These are phyloP conservation scores for Columba guinea DNA, from an alignment of 2,797 vertebrate genomes.

Conservation along the genomic window DNA sequence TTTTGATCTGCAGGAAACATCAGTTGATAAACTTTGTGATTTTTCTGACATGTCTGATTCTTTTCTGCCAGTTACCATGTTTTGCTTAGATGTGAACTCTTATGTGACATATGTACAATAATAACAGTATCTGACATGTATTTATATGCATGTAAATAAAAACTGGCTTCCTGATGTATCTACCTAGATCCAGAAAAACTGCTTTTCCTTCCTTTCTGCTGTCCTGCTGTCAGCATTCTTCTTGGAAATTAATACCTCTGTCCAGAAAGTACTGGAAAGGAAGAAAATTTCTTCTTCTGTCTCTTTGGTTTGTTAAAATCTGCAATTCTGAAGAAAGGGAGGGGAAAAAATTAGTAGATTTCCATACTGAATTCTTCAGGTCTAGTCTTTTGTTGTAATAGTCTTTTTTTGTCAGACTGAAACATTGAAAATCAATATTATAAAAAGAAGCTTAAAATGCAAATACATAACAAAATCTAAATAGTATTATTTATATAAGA, in stretches of 20 bases:
- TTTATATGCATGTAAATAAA: background rate
- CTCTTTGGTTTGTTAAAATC: background rate
- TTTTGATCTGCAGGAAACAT: background rate
- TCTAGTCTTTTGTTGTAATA: background rate
- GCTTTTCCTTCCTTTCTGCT: background rate
- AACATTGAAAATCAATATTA: background rate
- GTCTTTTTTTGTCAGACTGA: background rate
- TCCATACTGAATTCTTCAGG: background rate
- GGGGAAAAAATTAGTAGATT: background rate
- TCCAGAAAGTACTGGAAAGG: background rate
- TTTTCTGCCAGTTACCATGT: background rate
- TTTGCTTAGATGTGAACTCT: background rate
- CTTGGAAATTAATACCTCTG: background rate
- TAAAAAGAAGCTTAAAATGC: background rate
- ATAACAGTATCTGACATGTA: background rate
- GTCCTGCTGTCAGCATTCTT: background rate
- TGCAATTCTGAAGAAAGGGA: background rate
- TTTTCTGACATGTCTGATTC: background rate
- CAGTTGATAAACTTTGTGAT: background rate
- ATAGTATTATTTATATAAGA: background rate
- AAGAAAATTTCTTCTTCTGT: background rate
- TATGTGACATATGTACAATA: background rate
- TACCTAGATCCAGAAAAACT: background rate
- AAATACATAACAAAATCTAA: background rate
- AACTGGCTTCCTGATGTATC: background rate